phyloP scores from a whole-genome alignment of 2,113 vertebrate species.

The Myrmecophaga tridactyla region DNA sequence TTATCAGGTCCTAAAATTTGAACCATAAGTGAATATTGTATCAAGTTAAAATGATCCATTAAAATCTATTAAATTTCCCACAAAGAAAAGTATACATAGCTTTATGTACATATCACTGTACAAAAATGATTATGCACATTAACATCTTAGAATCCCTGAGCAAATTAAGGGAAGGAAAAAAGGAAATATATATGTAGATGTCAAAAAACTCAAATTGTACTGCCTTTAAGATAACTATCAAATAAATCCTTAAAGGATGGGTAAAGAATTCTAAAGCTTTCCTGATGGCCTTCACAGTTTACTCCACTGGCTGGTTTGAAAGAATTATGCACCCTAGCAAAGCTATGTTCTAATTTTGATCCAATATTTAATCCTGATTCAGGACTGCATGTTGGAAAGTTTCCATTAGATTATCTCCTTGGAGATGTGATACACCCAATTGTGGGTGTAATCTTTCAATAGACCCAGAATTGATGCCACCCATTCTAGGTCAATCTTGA shows the following conservation, averaged over 20 bases:
- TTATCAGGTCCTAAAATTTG: not conserved
- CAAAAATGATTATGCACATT: not conserved
- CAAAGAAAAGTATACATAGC: not conserved
- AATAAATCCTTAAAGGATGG: not conserved
- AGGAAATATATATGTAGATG: not conserved
- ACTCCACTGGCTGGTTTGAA: too few relatives aligned
- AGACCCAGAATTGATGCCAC: too few relatives aligned
- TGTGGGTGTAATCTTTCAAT: too few relatives aligned
- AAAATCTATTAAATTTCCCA: not conserved
- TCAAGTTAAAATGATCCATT: slow-evolving; percentile 5
- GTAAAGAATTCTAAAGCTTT: not conserved
- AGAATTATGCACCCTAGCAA: too few relatives aligned
- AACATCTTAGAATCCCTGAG: not conserved
- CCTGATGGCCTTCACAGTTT: not conserved
- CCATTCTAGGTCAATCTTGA: too few relatives aligned
- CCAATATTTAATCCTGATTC: too few relatives aligned
- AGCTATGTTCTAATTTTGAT: too few relatives aligned
- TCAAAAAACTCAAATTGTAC: not conserved
- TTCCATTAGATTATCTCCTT: too few relatives aligned
- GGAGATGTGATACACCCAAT: too few relatives aligned
- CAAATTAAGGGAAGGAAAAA: not conserved
- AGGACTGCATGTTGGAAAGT: too few relatives aligned
- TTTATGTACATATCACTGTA: not conserved
- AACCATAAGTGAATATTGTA: not conserved
- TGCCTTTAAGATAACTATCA: not conserved